Conservation (phyloP, 2,113 vertebrate genomes). For the Saguinus midas region DNA sequence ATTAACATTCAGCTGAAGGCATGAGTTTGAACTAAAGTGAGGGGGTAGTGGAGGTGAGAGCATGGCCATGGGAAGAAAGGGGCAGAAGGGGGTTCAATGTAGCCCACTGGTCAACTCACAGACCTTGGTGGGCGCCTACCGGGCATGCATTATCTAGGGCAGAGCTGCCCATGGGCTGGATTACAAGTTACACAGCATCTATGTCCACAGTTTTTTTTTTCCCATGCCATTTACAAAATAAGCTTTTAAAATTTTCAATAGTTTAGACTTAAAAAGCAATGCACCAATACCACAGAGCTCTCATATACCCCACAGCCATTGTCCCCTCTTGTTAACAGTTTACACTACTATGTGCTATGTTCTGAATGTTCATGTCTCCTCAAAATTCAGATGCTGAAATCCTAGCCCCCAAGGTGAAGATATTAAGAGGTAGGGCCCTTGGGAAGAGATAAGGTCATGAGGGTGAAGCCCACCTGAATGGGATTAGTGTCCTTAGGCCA, state of each 20-base stretch:
- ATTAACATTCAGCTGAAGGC: not conserved
- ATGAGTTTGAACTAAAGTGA: not conserved
- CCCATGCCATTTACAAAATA: not conserved
- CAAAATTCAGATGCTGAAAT: not conserved
- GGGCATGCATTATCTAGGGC: not conserved
- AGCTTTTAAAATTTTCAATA: not conserved
- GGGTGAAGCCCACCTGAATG: not conserved
- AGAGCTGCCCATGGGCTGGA: not conserved
- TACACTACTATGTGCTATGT: not conserved
- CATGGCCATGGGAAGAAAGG: not conserved
- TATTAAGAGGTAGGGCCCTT: not conserved
- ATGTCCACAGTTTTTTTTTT: not conserved
- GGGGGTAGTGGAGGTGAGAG: not conserved
- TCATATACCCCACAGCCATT: rapidly evolving
- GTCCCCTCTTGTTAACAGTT: too few relatives aligned
- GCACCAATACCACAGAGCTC: not conserved
- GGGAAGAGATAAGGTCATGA: not conserved
- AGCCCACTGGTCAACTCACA: rapidly evolving
- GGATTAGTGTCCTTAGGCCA: not conserved
- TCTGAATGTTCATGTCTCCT: not conserved
- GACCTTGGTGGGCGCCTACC: not conserved
- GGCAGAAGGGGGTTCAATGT: not conserved
- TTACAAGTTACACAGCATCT: not conserved
- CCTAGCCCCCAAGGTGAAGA: too few relatives aligned
- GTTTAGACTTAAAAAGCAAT: not conserved